A percentile compares a stretch with the other conserved stretches of the same genome.
Evolutionary conservation across 2,797 vertebrate species (phyloP).

Genomic region (Poeciliopsis infans): DNA sequence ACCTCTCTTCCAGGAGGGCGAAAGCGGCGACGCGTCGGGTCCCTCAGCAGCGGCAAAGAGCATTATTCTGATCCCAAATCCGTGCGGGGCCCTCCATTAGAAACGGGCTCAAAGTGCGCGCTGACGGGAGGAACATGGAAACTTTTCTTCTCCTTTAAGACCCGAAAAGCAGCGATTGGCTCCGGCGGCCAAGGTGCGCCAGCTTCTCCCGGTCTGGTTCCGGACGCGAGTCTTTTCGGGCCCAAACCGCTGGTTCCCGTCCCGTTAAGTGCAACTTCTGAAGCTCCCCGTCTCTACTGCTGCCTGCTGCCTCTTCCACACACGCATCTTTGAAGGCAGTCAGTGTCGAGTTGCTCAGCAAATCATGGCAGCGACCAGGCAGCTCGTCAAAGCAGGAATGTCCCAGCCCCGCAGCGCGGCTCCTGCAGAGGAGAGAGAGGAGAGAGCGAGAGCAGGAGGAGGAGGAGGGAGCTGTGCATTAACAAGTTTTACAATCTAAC

Average conservation of each 20-base stretch:
- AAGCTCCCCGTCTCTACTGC: constrained; percentile 54
- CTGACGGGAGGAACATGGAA: constrained; percentile 51
- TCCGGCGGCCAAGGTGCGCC: constrained; percentile 65
- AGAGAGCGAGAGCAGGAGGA: constrained; percentile 19
- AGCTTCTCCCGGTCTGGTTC: constrained; percentile 25
- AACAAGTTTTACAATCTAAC: constrained; percentile 69
- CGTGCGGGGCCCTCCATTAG: constrained; percentile 85
- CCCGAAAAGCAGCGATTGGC: constrained; percentile 36
- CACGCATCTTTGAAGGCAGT: constrained; percentile 74
- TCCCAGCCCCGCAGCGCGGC: constrained; percentile 75
- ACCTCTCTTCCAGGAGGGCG: constrained; percentile 69
- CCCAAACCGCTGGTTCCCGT: not conserved
- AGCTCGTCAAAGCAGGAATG: constrained; percentile 82
- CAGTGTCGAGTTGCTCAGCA: constrained; percentile 81
- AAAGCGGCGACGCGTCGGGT: constrained; percentile 63
- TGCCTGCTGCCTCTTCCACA: constrained; percentile 66
- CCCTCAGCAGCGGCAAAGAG: constrained; percentile 64
- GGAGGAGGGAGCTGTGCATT: constrained; percentile 40
- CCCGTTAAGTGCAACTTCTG: constrained; percentile 27
- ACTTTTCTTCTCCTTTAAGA: constrained; percentile 32
- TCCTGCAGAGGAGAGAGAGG: constrained; percentile 47
- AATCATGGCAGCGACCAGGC: constrained; percentile 76
- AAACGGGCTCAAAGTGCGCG: constrained; percentile 72
- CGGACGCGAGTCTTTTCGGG: not conserved
- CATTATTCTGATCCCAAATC: constrained; percentile 81